Conservation (phyloP, 2,113 vertebrate genomes). For the Muntiacus muntjak region DNA sequence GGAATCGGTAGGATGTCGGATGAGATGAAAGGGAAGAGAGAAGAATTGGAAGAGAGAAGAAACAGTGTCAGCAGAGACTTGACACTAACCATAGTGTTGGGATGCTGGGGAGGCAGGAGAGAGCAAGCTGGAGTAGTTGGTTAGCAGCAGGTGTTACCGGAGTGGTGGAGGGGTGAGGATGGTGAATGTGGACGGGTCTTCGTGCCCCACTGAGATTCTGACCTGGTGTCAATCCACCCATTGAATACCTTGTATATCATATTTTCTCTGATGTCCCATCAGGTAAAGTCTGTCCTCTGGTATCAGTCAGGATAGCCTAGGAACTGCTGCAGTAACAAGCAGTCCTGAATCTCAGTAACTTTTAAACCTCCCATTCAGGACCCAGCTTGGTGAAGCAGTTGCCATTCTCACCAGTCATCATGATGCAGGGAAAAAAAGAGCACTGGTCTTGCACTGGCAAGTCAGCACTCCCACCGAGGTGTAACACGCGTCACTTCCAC, state of each 20-base stretch:
- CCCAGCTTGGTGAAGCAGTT: neutral
- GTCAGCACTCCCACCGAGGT: neutral
- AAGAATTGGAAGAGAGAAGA: neutral
- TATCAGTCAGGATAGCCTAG: neutral
- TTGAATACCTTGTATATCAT: neutral
- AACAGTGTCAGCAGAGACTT: neutral
- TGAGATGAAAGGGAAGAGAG: neutral
- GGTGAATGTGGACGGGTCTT: neutral
- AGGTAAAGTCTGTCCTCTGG: neutral
- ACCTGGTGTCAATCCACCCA: neutral
- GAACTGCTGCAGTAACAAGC: neutral
- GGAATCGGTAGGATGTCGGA: neutral
- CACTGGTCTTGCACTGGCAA: neutral
- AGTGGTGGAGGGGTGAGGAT: no score
- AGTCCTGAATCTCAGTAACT: neutral
- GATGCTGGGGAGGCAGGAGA: neutral
- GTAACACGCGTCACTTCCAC: neutral
- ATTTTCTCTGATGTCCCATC: neutral
- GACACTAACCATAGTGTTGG: fast-evolving
- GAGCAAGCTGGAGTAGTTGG: fast-evolving
- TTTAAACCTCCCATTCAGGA: neutral
- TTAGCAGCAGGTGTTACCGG: fast-evolving
- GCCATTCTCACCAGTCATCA: neutral
- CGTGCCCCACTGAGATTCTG: neutral
- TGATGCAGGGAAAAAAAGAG: neutral